A percentile compares a stretch with the other conserved stretches of the same genome.
phyloP scores from a whole-genome alignment of 2,888 invertebrate species.

The Dilophus febrilis region DNA sequence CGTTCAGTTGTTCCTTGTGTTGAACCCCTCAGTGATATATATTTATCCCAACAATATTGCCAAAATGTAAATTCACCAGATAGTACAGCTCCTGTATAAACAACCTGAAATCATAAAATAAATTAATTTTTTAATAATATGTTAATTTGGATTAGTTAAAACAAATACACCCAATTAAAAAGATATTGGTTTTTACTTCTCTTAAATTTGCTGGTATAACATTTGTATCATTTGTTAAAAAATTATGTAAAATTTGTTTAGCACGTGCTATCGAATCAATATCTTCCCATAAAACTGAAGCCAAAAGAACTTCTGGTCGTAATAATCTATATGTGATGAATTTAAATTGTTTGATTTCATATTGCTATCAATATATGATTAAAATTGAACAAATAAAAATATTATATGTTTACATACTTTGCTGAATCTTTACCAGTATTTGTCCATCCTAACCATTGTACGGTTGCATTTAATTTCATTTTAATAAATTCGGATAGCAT shows the following conservation, averaged over 20 bases:
- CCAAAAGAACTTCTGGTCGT: constrained; percentile 26
- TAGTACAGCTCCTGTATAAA: constrained; percentile 29
- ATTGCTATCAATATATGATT: neutral
- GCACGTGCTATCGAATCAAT: constrained; percentile 25
- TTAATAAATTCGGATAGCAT: constrained; percentile 30
- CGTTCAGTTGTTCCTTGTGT: constrained; percentile 28
- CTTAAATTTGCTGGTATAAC: constrained; percentile 26
- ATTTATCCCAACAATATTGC: constrained; percentile 31
- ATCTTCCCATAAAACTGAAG: constrained; percentile 30
- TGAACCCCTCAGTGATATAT: constrained; percentile 23
- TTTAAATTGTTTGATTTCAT: neutral
- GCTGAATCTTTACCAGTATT: constrained; percentile 26
- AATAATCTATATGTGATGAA: constrained; percentile 19
- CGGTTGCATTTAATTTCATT: constrained; percentile 24
- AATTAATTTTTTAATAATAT: neutral
- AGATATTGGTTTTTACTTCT: constrained; percentile 19
- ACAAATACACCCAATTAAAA: neutral
- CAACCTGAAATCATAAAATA: constrained; percentile 17
- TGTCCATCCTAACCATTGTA: constrained; percentile 25
- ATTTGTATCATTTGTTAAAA: constrained; percentile 22
- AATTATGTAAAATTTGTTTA: constrained; percentile 26
- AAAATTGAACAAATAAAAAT: too few relatives aligned
- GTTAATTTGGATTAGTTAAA: neutral
- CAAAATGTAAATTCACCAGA: constrained; percentile 30
- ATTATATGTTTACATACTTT: constrained; percentile 16